Percentiles rank a stretch among this genome's conserved stretches.
Evolutionary conservation across 2,888 invertebrate species (phyloP).

Genomic region (Baronia brevicornis): DNA sequence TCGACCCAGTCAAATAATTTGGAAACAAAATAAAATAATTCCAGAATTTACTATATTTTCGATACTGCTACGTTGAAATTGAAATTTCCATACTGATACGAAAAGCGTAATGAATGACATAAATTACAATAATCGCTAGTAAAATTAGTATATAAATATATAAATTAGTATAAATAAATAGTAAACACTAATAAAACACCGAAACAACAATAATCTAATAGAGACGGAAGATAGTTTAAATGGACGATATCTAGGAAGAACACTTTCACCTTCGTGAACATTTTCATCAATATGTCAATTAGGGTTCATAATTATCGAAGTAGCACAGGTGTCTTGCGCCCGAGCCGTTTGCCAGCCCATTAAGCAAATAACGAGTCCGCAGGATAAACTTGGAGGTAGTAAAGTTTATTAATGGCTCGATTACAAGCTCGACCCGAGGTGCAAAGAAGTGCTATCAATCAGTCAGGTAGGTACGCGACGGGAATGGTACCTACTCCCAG

Average conservation of each 20-base stretch:
- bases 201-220: conserved; percentile 15
- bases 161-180: no score
- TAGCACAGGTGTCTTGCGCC: conserved; percentile 56
- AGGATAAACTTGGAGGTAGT: conserved; percentile 72
- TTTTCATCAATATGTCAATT: conserved; percentile 60
- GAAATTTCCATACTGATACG: no score
- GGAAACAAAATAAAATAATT: conserved; percentile 60
- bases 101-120: no score
- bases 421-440: conserved; percentile 75
- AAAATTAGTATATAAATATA: no score
- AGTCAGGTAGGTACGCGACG: conserved; percentile 69
- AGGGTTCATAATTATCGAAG: conserved; percentile 45
- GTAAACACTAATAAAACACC: no score
- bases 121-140: no score
- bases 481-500: conserved; percentile 58
- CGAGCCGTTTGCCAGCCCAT: conserved; percentile 66
- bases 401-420: conserved; percentile 76
- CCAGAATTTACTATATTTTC: conserved; percentile 37
- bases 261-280: conserved; percentile 30
- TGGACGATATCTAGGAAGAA: conserved; percentile 5
- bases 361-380: conserved; percentile 72
- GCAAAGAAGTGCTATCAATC: conserved; percentile 76
- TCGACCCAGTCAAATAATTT: conserved; percentile 64
- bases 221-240: conserved; percentile 14
- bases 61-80: no score